Conservation (phyloP, 2,888 invertebrate species). For the Hyppa rectilinea region DNA sequence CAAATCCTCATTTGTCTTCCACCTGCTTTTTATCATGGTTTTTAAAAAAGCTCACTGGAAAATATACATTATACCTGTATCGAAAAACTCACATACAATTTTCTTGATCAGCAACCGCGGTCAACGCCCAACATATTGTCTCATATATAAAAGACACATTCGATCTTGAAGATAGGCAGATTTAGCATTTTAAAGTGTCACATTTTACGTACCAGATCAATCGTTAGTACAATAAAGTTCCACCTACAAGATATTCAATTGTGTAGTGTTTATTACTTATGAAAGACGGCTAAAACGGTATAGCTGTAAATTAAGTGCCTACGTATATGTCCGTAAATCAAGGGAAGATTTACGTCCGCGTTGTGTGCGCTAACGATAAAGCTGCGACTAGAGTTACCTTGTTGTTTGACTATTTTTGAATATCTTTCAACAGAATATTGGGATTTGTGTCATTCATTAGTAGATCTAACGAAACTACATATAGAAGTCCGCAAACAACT, state of each 20-base stretch:
- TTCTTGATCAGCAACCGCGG: slow-evolving; percentile 1
- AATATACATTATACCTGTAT: not conserved
- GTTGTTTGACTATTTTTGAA: slow-evolving; percentile 66
- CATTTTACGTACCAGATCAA: slow-evolving; percentile 27
- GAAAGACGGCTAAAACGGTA: slow-evolving; percentile 75
- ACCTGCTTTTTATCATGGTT: not conserved
- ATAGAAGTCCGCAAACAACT: not conserved
- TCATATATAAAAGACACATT: not conserved
- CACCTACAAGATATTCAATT: slow-evolving; percentile 64
- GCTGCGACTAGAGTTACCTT: slow-evolving; percentile 63
- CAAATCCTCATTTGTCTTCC: not conserved
- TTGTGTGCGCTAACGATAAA: slow-evolving; percentile 65
- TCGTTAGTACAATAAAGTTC: slow-evolving; percentile 55
- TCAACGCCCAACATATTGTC: not conserved
- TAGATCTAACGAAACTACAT: slow-evolving; percentile 4
- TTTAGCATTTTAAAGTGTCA: slow-evolving; percentile 30
- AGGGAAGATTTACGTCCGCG: slow-evolving; percentile 79
- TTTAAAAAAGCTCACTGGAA: not conserved
- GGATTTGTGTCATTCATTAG: slow-evolving; percentile 13
- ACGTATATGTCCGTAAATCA: slow-evolving; percentile 81
- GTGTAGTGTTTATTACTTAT: slow-evolving; percentile 66
- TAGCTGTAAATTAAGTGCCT: slow-evolving; percentile 79
- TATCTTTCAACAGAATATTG: slow-evolving; percentile 48
- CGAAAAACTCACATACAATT: not conserved
- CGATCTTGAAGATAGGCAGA: not conserved